A percentile compares a stretch with the other conserved stretches of the same genome.
Conservation (phyloP, 2,113 vertebrate genomes). For the Hyperoodon ampullatus region DNA sequence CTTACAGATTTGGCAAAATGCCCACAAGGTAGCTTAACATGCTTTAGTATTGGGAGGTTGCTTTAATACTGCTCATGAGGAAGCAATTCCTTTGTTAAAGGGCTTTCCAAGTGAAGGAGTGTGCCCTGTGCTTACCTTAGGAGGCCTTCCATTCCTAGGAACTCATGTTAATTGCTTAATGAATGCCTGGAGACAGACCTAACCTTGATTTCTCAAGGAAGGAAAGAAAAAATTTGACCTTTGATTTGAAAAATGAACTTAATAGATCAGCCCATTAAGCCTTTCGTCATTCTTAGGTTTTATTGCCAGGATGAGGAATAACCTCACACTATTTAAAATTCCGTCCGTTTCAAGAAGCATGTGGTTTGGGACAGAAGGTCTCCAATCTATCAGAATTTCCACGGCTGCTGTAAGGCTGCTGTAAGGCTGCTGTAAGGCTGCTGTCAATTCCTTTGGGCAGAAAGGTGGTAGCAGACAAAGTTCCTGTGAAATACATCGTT, state of each 20-base stretch:
- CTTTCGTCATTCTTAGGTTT: constrained; percentile 48
- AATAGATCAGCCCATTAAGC: background rate
- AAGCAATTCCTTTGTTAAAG: constrained; percentile 55
- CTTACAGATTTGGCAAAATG: constrained; percentile 60
- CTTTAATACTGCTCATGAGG: constrained; percentile 55
- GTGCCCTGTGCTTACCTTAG: constrained; percentile 9
- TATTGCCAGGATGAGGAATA: constrained; percentile 62
- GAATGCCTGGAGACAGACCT: background rate
- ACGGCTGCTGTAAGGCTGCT: constrained; percentile 58
- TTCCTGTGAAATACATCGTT: constrained; percentile 60
- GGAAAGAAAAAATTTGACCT: background rate
- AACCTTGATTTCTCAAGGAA: constrained; percentile 57
- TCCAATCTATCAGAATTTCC: constrained; percentile 68
- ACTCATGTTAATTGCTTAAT: constrained; percentile 50
- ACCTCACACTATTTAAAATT: background rate
- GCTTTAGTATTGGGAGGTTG: constrained; percentile 52
- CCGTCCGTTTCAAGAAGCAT: constrained; percentile 44
- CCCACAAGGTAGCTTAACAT: constrained; percentile 46
- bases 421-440: background rate
- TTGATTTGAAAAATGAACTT: constrained; percentile 60
- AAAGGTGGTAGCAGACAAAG: constrained; percentile 62
- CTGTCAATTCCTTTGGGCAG: constrained; percentile 67
- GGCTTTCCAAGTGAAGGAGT: constrained; percentile 63
- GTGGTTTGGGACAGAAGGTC: constrained; percentile 65
- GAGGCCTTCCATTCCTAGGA: constrained; percentile 55